Conservation (phyloP, 2,113 vertebrate species). For the Felis catus region F.catus_Fca126_mat1.0 CM031417.1:11178501-11179000, state of each 20-base stretch:
- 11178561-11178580: background rate
- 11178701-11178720: background rate
- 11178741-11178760: background rate
- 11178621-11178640: background rate
- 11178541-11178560: background rate
- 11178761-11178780: background rate
- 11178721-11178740: background rate
- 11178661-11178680: background rate
- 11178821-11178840: background rate
- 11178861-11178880: background rate
- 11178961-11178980: background rate
- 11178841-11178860: background rate
- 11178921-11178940: background rate
- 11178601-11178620: background rate
- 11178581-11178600: background rate
- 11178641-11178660: background rate
- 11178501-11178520: background rate
- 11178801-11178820: background rate
- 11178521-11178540: background rate
- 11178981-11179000: background rate
- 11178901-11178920: background rate
- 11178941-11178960: background rate
- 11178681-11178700: background rate
- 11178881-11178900: background rate
- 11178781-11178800: background rate